Evolutionary conservation across 2,797 vertebrate genomes (phyloP), one percentile per base, ranked within the genome.

Genomic region (Enteromius mattozi): DNA sequence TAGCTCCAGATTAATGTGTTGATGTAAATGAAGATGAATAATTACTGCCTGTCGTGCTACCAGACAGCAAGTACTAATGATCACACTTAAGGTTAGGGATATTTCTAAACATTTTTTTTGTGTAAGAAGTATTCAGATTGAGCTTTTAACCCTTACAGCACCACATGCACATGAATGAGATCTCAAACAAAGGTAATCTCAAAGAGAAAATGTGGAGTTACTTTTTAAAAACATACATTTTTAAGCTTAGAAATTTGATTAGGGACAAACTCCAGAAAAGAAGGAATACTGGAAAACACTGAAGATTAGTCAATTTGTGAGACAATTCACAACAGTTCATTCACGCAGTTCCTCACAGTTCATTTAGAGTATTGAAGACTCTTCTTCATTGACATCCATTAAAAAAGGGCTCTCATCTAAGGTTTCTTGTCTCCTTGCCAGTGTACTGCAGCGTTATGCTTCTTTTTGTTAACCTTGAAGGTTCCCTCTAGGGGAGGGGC

Each of bases 1-100:
- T 70, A 70, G 24, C 66, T 82, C 49, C 37, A 75, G 91, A 89
- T 92, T 87, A 87, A 84, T 91, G 91, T 89, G 92, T 93, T 87
- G 86, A 85, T 89, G 92, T 87, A 87, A 92, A 90, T 90, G 91
- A 92, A 92, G 90, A 95, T 93, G 91, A 94, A 95, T 95, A 94
- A 94, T 94, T 95, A 93, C 93, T 84, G 27, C 17, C 70, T 72
- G 16, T 35, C 54, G 51, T 37, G 51, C 21, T 24, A 59, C 6
- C 12, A 40, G 21, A 24, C 21, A 9, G 9, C 27, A 33, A 51
- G 6, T 56, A 13, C 10, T 14, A 37, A 37, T 37, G 30, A 13
- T 75, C 5, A 74, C 21, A 42, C 4, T 51, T 54, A 14, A 19
- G 0, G 19, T 35, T 66, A 35, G 17, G 33, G 17, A 19, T 19